phyloP scores from a whole-genome alignment of 1,140 invertebrate genomes.

The Heliconius hermathena region DNA sequence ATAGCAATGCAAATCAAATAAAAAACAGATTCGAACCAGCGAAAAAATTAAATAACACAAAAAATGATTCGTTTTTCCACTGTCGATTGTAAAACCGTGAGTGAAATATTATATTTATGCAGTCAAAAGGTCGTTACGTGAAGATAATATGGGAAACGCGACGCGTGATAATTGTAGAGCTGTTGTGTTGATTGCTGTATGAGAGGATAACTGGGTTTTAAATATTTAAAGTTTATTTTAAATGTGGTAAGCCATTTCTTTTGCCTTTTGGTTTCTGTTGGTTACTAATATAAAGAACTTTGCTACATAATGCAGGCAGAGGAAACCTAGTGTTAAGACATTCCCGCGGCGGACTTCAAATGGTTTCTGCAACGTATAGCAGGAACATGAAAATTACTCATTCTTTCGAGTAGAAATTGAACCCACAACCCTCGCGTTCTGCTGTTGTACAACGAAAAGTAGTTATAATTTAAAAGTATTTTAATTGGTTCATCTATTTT shows the following conservation, averaged over 20 bases:
- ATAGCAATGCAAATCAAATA: not conserved
- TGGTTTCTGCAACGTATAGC: too few species aligned
- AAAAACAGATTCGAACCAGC: not conserved
- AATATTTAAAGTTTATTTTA: not conserved
- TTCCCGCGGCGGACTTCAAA: not conserved
- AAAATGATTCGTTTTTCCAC: not conserved
- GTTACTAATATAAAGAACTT: too few species aligned
- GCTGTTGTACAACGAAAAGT: too few species aligned
- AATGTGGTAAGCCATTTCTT: too few species aligned
- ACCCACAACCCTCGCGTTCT: too few species aligned
- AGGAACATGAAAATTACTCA: too few species aligned
- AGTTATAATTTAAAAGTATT: too few species aligned
- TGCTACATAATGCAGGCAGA: not conserved
- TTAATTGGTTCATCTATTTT: too few species aligned
- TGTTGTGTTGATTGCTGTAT: not conserved
- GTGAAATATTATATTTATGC: not conserved
- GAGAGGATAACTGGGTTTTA: not conserved
- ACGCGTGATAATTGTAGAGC: conserved; percentile 8
- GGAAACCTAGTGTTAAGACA: not conserved
- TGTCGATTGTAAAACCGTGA: not conserved
- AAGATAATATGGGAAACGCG: not conserved
- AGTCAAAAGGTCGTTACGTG: not conserved
- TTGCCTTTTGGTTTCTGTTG: too few species aligned
- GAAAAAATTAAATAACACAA: not conserved
- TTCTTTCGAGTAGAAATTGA: too few species aligned